These are phyloP conservation scores for Brenthis hecate DNA, from an alignment of 2,888 invertebrate genomes.

Conservation along the genomic window DNA sequence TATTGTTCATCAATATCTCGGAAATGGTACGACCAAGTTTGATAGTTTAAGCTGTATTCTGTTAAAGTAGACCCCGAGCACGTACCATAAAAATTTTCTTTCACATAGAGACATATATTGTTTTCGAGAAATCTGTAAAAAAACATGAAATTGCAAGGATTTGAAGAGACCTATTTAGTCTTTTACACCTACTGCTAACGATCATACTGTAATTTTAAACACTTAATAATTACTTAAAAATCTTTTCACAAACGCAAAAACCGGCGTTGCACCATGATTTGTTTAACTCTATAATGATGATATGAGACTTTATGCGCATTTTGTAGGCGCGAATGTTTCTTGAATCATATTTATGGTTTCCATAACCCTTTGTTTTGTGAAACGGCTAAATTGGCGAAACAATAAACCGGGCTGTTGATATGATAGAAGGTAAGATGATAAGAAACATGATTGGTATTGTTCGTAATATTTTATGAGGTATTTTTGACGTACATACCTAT, in stretches of 20 bases:
- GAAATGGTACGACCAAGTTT: too few relatives aligned
- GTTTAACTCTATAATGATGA: slow-evolving; percentile 53
- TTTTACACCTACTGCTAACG: too few relatives aligned
- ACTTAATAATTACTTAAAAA: background rate
- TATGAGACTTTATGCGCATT: slow-evolving; percentile 51
- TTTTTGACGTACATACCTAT: background rate
- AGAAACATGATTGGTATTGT: background rate
- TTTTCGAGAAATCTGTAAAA: background rate
- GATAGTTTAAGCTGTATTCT: too few relatives aligned
- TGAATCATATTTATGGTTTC: slow-evolving; percentile 50
- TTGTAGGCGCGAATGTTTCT: slow-evolving; percentile 56
- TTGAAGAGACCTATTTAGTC: too few relatives aligned
- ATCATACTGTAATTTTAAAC: background rate
- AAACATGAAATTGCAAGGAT: too few relatives aligned
- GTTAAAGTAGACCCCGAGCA: too few relatives aligned
- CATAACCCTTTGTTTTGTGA: slow-evolving; percentile 52
- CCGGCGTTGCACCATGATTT: slow-evolving; percentile 51
- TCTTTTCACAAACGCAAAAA: slow-evolving; percentile 32
- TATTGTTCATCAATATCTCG: too few relatives aligned
- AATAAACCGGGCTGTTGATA: slow-evolving; percentile 31
- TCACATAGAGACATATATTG: background rate
- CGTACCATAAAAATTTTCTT: too few relatives aligned
- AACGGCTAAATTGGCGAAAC: slow-evolving; percentile 43
- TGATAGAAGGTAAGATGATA: slow-evolving; percentile 17
- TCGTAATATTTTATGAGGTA: background rate